phyloP scores from a whole-genome alignment of 2,797 vertebrate species.

The Eupleurogrammus muticus region DNA sequence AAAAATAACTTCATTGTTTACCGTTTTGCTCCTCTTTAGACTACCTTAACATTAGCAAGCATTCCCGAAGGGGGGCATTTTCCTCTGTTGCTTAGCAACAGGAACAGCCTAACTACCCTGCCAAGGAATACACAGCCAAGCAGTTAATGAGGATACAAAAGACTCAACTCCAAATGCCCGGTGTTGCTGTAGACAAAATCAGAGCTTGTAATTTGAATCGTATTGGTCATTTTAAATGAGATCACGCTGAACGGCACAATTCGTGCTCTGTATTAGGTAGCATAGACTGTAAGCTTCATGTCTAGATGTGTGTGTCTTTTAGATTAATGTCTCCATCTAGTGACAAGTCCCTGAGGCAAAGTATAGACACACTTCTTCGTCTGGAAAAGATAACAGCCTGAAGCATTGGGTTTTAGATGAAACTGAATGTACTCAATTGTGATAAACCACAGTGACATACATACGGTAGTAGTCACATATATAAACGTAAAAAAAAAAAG shows the following conservation, averaged over 20 bases:
- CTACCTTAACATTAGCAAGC: slow-evolving; percentile 50
- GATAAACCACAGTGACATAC: slow-evolving; percentile 32
- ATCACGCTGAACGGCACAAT: slow-evolving; percentile 21
- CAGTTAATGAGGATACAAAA: slow-evolving; percentile 81
- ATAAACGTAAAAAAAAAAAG: slow-evolving; percentile 1
- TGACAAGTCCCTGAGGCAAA: slow-evolving; percentile 71
- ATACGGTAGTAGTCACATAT: slow-evolving; percentile 16
- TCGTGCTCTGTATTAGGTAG: slow-evolving; percentile 10
- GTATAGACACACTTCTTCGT: slow-evolving; percentile 31
- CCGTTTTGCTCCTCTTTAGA: slow-evolving; percentile 60
- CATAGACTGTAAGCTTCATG: slow-evolving; percentile 12
- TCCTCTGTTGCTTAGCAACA: slow-evolving; percentile 84
- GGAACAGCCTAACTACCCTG: slow-evolving; percentile 74
- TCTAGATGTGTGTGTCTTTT: slow-evolving; percentile 58
- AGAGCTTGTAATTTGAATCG: slow-evolving; percentile 26
- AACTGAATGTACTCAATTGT: slow-evolving; percentile 17
- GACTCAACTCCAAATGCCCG: slow-evolving; percentile 67
- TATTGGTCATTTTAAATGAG: slow-evolving; percentile 32
- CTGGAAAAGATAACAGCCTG: slow-evolving; percentile 39
- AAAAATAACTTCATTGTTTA: slow-evolving; percentile 61
- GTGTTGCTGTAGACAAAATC: slow-evolving; percentile 50
- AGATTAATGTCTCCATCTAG: slow-evolving; percentile 79
- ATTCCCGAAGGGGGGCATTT: slow-evolving; percentile 56
- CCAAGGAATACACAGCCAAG: slow-evolving; percentile 72
- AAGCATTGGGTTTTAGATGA: slow-evolving; percentile 32